Evolutionary conservation across 2,113 vertebrate genomes (phyloP).

Genomic region (Etheostoma cragini): DNA sequence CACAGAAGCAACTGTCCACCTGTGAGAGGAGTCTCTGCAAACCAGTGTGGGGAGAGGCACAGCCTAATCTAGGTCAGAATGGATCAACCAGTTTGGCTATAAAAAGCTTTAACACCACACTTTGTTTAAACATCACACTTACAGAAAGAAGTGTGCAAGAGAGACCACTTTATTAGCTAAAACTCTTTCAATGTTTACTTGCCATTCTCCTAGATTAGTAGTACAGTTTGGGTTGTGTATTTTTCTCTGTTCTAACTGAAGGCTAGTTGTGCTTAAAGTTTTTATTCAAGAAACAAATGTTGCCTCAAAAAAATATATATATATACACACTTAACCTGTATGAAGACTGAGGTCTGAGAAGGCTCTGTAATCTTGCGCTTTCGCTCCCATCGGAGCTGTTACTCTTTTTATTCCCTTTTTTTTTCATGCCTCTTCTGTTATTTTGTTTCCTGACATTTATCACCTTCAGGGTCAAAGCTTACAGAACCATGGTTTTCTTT

Average conservation of each 20-base stretch:
- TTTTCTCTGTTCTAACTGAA: slow-evolving; percentile 69
- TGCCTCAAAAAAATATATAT: slow-evolving; percentile 77
- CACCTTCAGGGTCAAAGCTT: slow-evolving; percentile 52
- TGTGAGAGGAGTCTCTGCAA: slow-evolving; percentile 23
- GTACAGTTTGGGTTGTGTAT: slow-evolving; percentile 72
- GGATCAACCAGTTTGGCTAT: slow-evolving; percentile 37
- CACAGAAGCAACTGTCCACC: slow-evolving; percentile 21
- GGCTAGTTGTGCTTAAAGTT: slow-evolving; percentile 71
- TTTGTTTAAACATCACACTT: slow-evolving; percentile 62
- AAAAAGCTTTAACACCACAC: slow-evolving; percentile 55
- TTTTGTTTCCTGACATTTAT: slow-evolving; percentile 50
- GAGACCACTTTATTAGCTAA: slow-evolving; percentile 72
- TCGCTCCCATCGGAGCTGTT: slow-evolving; percentile 83
- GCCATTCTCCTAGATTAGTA: slow-evolving; percentile 67
- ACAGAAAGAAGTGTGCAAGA: slow-evolving; percentile 38
- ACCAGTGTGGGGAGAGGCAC: slow-evolving; percentile 21
- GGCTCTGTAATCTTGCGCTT: slow-evolving; percentile 80
- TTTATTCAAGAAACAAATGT: slow-evolving; percentile 78
- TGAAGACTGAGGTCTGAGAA: slow-evolving; percentile 84
- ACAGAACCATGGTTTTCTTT: slow-evolving; percentile 53
- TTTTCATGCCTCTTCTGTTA: slow-evolving; percentile 37
- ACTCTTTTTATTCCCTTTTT: slow-evolving; percentile 62
- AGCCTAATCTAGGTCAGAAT: slow-evolving; percentile 30
- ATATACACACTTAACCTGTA: slow-evolving; percentile 76
- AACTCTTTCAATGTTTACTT: slow-evolving; percentile 76